Evolutionary conservation across 2,888 invertebrate species (phyloP), one percentile per base, ranked within the genome.

Genomic region (Apodemia duryi): DNA sequence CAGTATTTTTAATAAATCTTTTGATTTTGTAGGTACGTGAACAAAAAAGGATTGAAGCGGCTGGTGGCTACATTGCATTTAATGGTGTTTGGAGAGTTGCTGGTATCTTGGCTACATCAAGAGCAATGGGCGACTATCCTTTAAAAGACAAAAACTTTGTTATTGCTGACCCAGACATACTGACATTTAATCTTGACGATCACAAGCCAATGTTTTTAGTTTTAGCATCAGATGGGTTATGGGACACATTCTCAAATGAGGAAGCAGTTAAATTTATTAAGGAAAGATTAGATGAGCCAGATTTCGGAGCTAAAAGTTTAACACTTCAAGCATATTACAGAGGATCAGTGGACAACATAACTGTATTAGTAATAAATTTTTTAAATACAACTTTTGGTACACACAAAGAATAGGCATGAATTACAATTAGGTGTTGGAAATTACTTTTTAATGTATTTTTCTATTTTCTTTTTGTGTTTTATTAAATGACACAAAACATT

Each of bases 31-130:
- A 97, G 96, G 95, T 96, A 72, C 94, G 97, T 74, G 98, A 99
- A 91, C 95, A 96, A 66, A 97, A 96, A 79, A 93, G 98, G 71
- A 99, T 99, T 75, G 96, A 97, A 80, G 97, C 98, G 80, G 98
- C 98, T 38, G 99, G 99, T 62, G 98, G 99, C 28, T 97, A 97
- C 80, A 97, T 99, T 63, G 96, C 97, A 62, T 98, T 98, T 79
- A 97, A 98, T 81, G 98, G 98, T 43, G 98, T 98, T 1, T 98
- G 98, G 98, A 92, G 98, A 74, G 98, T 98, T 5, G 98, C 97
- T 64, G 98, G 98, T 6, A 97, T 98, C 73, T 91, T 98, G 72
- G 98, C 98, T 11, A 98, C 98, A 46, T 98, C 98, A 10, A 93
- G 98, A 70, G 98, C 99, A 1, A 93, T 99, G 77, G 99, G 98